Evolutionary conservation across 2,113 vertebrate genomes (phyloP), one percentile per base, ranked within the genome.

Genomic region (Nerophis ophidion): DNA sequence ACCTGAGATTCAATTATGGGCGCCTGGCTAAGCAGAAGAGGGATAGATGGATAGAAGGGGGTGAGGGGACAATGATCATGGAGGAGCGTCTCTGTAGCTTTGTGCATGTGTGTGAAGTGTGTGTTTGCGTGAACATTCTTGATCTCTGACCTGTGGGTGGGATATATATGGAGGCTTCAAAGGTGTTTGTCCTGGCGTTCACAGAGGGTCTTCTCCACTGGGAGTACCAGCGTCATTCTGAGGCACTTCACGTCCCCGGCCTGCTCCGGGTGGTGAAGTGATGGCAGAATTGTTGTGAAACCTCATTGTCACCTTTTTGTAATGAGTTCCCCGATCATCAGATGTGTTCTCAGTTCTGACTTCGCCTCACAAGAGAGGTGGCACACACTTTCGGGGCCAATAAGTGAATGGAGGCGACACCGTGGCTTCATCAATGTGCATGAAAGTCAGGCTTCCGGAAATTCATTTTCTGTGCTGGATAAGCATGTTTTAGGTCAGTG

Each of bases 1-100:
- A 97, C 94, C 93, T 95, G 93, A 95, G 94, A 98, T 97, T 99
- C 94, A 96, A 97, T 98, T 98, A 98, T 93, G 86, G 92, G 86
- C 86, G 89, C 89, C 84, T 91, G 89, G 81, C 84, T 90, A 85
- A 87, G 86, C 89, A 89, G 83, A 82, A 85, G 83, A 72, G 74
- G 79, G 72, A 81, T 70, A 63, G 72, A 67, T 60, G 70, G 60
- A 81, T 70, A 64, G 72, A 67, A 61, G 70, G 60, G 63, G 65
- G 62, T 59, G 74, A 66, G 74, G 63, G 75, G 60, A 45, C 69
- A 71, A 68, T 69, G 79, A 75, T 68, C 61, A 62, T 59, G 48
- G 52, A 14, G 52, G 42, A 73, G 72, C 48, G 59, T 64, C 64
- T 63, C 26, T 79, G 33, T 68, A 63, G 45, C 45, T 60, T 48